Base-by-base conservation (phyloP, 2,888 invertebrate species). In the Tetrapedia diversipes region DNA sequence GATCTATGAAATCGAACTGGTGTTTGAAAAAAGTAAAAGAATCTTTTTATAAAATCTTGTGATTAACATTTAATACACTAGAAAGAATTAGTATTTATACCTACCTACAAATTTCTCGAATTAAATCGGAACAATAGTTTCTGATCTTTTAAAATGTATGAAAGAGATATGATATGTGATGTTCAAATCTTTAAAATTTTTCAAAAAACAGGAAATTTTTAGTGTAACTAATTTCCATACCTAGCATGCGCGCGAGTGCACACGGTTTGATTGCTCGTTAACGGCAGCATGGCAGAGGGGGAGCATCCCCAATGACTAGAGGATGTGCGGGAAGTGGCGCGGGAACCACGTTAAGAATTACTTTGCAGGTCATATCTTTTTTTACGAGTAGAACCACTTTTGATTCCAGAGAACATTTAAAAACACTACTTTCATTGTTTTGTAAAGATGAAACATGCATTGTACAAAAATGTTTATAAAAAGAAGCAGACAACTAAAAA, bases 241-340 rank as follows among this genome's bases (percentile, higher is more conserved):
- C 47, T 75, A 24, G 24, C 10, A 39, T 34, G 53, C 64, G 77
- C 76, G 57, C 68, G 57, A 41, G 27, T 57, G 29, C 60, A 63
- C 39, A 51, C 66, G 29, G 34, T 73, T 56, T 84, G 77, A 79
- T 83, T 83, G 76, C 69, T 77, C 82, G 80, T 79, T 80, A 77
- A 77, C 79, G 82, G 82, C 74, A 79, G 56, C 61, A 75, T 53
- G 70, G 81, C 79, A 80, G 76, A 82, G 86, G 83, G n/a, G 85
- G 86, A 84, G 80, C 81, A 88, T 87, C 86, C 85, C 83, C 87
- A 88, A 87, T 89, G 87, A 86, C 81, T 77, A 88, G 89, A 90
- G 90, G 90, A 90, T 90, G 90, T 90, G 82, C 83, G 87, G 86
- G 86, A 90, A 90, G 89, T 90, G 90, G 87, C 90, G 90, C 90